Evolutionary conservation across 92 coral and sea anemone species (phyloP).

Genomic region (Isaurus tuberculatus): DNA sequence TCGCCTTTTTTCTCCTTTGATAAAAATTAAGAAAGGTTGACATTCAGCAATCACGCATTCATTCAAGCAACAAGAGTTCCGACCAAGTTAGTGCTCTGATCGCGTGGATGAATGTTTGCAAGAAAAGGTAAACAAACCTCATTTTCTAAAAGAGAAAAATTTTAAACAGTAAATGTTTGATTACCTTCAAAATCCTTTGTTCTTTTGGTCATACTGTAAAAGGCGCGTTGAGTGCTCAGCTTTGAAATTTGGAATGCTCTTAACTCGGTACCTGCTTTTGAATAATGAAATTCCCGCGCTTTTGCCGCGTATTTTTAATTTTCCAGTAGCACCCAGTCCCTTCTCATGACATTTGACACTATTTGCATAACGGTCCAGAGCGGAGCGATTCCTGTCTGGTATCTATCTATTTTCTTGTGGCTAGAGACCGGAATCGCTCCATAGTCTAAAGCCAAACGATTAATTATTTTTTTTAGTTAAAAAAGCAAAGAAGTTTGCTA

Average conservation of each 20-base stretch:
- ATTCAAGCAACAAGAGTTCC: slow-evolving; percentile 1
- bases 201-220: slow-evolving; percentile 11
- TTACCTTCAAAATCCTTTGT: slow-evolving; percentile 4
- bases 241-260: slow-evolving; percentile 15
- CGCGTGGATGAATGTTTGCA: neutral
- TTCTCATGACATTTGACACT: neutral
- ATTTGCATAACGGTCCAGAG: neutral
- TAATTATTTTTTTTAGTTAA: too few species aligned
- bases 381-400: slow-evolving; percentile 14
- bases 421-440: slow-evolving; percentile 2
- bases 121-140: neutral
- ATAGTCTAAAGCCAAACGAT: neutral
- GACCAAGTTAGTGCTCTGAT: slow-evolving; percentile 6
- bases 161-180: slow-evolving; percentile 9
- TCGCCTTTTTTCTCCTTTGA: neutral
- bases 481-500: too few species aligned
- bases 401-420: neutral
- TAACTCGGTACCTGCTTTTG: slow-evolving; percentile 12
- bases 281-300: slow-evolving; percentile 5
- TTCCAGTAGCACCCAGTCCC: neutral
- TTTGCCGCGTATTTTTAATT: slow-evolving; percentile 7
- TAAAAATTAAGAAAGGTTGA: neutral
- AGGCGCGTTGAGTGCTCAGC: slow-evolving; percentile 5
- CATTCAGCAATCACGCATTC: neutral
- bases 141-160: slow-evolving; percentile 4